These are phyloP conservation scores for Synanthedon myopaeformis DNA, from an alignment of 2,888 invertebrate genomes.

Conservation along the genomic window DNA sequence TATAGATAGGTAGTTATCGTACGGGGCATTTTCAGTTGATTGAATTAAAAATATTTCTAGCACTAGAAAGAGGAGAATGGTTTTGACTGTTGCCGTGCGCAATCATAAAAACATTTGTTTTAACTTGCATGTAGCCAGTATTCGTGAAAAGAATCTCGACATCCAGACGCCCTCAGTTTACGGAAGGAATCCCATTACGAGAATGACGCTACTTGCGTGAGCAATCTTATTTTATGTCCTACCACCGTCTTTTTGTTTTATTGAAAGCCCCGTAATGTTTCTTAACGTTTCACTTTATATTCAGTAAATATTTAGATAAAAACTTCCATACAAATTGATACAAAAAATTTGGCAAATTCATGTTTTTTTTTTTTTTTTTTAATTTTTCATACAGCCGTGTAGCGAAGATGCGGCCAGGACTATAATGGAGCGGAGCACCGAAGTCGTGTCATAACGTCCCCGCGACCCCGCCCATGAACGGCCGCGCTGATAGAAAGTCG, in stretches of 20 bases:
- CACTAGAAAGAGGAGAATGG: background rate
- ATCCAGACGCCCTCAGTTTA: conserved; percentile 21
- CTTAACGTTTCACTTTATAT: background rate
- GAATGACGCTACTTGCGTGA: conserved; percentile 35
- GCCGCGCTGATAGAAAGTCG: too few species aligned
- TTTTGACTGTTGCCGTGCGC: background rate
- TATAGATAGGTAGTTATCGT: too few species aligned
- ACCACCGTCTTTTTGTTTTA: background rate
- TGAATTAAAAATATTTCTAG: too few species aligned
- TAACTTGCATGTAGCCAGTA: conserved; percentile 18
- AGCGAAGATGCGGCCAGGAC: too few species aligned
- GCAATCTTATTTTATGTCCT: conserved; percentile 36
- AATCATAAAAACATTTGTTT: conserved; percentile 27
- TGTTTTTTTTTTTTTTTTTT: too few species aligned
- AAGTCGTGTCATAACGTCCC: too few species aligned
- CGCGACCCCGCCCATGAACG: too few species aligned
- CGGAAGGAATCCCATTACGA: conserved; percentile 38
- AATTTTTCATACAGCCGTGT: too few species aligned
- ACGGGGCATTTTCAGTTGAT: too few species aligned
- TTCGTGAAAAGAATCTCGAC: conserved; percentile 10
- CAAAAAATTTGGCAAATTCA: too few species aligned
- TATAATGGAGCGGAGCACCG: too few species aligned
- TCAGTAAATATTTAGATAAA: background rate
- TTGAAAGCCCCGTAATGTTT: background rate
- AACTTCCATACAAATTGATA: too few species aligned